Conservation (phyloP, 2,797 vertebrate genomes). For the Micromesistius poutassou region DNA sequence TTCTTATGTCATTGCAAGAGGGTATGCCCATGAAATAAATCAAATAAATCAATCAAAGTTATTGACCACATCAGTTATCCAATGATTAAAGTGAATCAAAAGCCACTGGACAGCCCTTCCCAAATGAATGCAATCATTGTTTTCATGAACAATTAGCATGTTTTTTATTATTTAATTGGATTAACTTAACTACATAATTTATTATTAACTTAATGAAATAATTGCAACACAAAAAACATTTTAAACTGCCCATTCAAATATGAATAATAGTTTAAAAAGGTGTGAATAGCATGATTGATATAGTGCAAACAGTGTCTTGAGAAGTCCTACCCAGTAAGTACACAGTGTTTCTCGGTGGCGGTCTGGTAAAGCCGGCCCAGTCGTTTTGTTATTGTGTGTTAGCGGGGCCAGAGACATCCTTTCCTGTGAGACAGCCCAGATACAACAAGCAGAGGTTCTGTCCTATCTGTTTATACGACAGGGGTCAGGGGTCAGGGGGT, state of each 20-base stretch:
- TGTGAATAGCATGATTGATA: neutral
- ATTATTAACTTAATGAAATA: neutral
- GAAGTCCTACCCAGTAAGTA: neutral
- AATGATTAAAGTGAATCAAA: neutral
- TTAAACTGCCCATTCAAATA: neutral
- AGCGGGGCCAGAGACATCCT: neutral
- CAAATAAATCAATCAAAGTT: neutral
- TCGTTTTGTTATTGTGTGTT: neutral
- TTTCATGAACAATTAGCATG: neutral
- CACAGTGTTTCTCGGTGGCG: neutral
- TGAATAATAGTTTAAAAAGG: neutral
- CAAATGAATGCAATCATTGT: neutral
- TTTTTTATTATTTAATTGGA: neutral
- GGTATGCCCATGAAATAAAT: neutral
- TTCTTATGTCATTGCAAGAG: neutral
- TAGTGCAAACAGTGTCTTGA: neutral
- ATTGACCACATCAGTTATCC: neutral
- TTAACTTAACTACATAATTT: neutral
- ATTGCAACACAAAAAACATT: neutral
- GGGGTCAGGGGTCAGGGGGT: conserved; percentile 35
- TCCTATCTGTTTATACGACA: conserved; percentile 35
- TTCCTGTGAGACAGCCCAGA: conserved; percentile 20
- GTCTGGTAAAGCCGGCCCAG: neutral
- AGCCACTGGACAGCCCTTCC: neutral
- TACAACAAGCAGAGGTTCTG: conserved; percentile 28